These are phyloP conservation scores for Rhineura floridana DNA, from an alignment of 2,113 vertebrate species.

Conservation along the genomic window DNA sequence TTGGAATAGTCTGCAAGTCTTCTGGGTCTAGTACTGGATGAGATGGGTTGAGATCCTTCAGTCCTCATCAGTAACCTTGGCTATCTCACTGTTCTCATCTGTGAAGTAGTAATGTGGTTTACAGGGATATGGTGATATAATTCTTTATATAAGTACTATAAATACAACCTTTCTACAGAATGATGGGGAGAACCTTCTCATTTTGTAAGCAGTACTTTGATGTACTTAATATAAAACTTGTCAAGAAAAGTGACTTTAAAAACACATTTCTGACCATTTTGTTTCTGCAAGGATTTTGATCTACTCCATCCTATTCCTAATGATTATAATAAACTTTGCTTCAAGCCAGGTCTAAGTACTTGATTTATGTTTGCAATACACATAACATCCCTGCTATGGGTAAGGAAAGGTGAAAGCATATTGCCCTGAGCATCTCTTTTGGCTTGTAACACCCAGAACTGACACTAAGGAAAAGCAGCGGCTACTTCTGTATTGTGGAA, in stretches of 20 bases:
- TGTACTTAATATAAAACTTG: neutral
- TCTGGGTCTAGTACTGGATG: no score
- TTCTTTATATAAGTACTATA: neutral
- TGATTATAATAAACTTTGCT: neutral
- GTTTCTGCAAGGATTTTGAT: neutral
- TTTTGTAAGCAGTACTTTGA: neutral
- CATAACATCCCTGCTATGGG: neutral
- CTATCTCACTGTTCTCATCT: neutral
- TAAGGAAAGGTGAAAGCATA: neutral
- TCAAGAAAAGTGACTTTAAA: neutral
- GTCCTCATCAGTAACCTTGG: neutral
- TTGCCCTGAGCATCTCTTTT: neutral
- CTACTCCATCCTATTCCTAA: neutral
- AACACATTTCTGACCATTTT: neutral
- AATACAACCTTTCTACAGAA: neutral
- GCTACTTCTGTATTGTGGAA: neutral
- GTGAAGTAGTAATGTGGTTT: neutral
- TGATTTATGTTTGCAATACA: neutral
- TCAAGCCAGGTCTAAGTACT: neutral
- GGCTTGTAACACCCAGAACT: neutral
- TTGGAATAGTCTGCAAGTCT: neutral
- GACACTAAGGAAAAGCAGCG: neutral
- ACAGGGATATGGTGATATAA: neutral
- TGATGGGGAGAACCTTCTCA: neutral
- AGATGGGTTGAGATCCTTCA: neutral